Percentiles rank a stretch among this genome's conserved stretches.
These are phyloP conservation scores for Synanceia verrucosa DNA, from an alignment of 2,797 vertebrate genomes.

Conservation along the genomic window DNA sequence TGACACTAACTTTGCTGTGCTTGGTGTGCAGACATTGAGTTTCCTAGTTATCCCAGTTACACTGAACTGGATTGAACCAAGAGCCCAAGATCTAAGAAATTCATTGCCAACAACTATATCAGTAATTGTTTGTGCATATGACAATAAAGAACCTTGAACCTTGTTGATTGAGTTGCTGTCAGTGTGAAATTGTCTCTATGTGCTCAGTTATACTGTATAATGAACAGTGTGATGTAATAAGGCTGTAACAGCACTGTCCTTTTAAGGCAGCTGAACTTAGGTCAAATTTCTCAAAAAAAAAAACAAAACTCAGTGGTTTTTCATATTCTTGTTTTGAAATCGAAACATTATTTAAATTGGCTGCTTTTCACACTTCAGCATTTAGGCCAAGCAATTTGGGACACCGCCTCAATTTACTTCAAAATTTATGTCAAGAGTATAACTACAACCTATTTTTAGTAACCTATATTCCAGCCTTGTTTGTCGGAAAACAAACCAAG, in stretches of 20 bases:
- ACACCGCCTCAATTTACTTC: neutral
- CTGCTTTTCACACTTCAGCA: neutral
- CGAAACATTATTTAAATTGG: neutral
- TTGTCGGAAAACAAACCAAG: neutral
- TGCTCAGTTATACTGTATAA: neutral
- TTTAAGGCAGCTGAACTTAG: neutral
- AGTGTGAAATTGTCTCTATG: neutral
- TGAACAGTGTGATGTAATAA: constrained; percentile 2
- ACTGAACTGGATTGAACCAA: neutral
- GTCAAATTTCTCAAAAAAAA: too few species aligned
- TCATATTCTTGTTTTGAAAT: neutral
- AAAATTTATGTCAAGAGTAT: neutral
- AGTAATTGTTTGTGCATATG: too few species aligned
- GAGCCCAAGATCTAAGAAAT: too few species aligned
- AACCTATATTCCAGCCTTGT: neutral
- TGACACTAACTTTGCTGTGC: neutral
- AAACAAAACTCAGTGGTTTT: too few species aligned
- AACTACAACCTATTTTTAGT: neutral
- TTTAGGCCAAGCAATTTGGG: too few species aligned
- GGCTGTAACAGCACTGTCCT: neutral
- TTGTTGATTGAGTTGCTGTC: constrained; percentile 14
- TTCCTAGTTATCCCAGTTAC: constrained; percentile 5
- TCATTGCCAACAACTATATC: too few species aligned
- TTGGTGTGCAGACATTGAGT: neutral
- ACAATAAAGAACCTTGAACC: neutral